Evolutionary conservation across 2,113 vertebrate species (phyloP), one percentile per base, ranked within the genome.

Genomic region (Seriola dumerili): DNA sequence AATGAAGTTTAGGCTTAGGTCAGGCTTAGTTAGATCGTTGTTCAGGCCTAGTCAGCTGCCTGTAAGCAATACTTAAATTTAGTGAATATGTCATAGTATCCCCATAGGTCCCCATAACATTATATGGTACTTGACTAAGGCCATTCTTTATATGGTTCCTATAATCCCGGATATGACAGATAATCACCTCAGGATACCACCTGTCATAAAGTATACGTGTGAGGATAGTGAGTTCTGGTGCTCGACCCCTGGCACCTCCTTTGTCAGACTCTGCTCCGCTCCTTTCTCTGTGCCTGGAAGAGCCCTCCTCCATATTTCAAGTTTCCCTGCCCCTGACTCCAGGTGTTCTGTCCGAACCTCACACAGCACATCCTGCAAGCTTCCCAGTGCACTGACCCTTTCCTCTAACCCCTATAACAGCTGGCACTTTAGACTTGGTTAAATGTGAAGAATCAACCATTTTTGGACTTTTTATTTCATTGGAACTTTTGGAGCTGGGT

Each of bases 391-490:
- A 44, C 57, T 52, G 21, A 72, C 21, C 58, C 65, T 67, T 67
- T 63, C 13, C n/a, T 72, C 48, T 44, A 62, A 52, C 44, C 29
- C 19, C 54, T 58, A 50, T 16, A 25, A 9, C 44, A 40, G 46
- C 76, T 72, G 59, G 70, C 64, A 75, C 70, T 40, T 72, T 72
- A 50, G 46, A 61, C 65, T 80, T 32, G 7, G 50, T 54, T 2
- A 21, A 54, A 54, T 48, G 4, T 36, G 32, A 57, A 65, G 13
- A 80, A 54, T 10, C 57, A 8, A 40, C 14, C 25, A 55, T 68
- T 68, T 44, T 44, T 23, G 32, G 14, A 58, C 17, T 52, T 52
- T 23, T 23, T 23, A 9, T 52, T 52, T 52, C 50, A n/a, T 40
- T 21, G 42, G 21, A 17, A 14, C 42, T 34, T 40, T 32, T 23